Evolutionary conservation across 2,888 invertebrate species (phyloP).

Genomic region (Acrocyrtus sp.): DNA sequence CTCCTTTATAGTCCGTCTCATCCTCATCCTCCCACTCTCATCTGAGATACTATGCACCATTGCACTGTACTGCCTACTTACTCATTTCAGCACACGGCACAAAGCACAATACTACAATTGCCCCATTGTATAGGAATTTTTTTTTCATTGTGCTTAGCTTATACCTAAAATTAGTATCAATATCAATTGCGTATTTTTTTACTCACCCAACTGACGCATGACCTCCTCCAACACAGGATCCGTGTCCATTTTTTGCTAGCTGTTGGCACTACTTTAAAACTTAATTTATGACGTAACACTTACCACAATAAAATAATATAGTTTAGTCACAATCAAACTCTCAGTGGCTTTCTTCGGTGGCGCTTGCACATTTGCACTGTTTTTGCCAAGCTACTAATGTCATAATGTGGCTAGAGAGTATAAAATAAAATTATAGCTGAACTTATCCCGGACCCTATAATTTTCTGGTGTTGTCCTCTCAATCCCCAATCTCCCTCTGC

Average conservation of each 20-base stretch:
- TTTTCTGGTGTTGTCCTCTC: no score
- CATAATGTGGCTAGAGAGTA: background rate
- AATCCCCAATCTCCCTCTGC: no score
- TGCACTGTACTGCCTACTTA: background rate
- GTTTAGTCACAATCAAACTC: background rate
- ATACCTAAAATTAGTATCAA: background rate
- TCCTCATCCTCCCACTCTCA: no score
- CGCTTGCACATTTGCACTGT: background rate
- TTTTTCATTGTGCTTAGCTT: background rate
- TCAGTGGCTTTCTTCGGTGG: background rate
- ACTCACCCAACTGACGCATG: slow-evolving; percentile 45
- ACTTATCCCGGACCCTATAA: no score
- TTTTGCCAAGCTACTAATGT: background rate
- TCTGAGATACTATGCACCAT: background rate
- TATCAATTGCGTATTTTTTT: background rate
- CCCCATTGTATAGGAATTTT: background rate
- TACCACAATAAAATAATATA: background rate
- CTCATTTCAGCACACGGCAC: background rate
- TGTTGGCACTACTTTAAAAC: background rate
- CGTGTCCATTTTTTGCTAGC: slow-evolving; percentile 41
- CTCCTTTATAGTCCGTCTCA: no score
- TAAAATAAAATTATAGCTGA: background rate
- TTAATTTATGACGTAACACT: background rate
- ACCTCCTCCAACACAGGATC: slow-evolving; percentile 40
- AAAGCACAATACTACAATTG: background rate